Evolutionary conservation across 2,797 vertebrate species (phyloP).

Genomic region (Acridotheres tristis): DNA sequence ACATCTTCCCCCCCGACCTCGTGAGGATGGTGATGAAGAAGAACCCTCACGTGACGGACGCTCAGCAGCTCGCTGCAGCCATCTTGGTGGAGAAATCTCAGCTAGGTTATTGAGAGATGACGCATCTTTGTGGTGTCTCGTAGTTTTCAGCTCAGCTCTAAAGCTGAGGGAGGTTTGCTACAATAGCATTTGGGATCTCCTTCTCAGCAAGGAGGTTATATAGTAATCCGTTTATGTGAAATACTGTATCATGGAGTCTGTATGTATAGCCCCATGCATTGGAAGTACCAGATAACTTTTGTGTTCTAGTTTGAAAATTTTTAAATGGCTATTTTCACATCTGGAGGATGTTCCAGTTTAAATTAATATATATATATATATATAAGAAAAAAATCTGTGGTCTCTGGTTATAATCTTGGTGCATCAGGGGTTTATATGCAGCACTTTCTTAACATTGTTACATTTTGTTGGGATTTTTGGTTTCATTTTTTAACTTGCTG

Average conservation of each 20-base stretch:
- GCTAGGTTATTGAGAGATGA: constrained; percentile 84
- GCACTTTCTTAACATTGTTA: constrained; percentile 82
- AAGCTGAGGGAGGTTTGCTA: constrained; percentile 86
- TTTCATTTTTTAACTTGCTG: constrained; percentile 60
- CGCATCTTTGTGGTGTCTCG: constrained; percentile 79
- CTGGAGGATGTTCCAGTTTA: constrained; percentile 75
- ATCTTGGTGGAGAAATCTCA: constrained; percentile 94
- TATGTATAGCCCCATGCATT: constrained; percentile 73
- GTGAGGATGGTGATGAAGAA: constrained; percentile 93
- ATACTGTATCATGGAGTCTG: constrained; percentile 80
- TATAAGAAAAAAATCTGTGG: constrained; percentile 44
- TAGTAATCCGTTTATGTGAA: constrained; percentile 85
- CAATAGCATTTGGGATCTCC: constrained; percentile 86
- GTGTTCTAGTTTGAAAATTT: constrained; percentile 65
- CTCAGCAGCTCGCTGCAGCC: constrained; percentile 94
- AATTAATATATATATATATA: constrained; percentile 73
- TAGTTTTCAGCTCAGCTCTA: constrained; percentile 82
- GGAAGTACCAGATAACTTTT: constrained; percentile 70
- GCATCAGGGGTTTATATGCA: constrained; percentile 84
- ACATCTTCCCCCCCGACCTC: constrained; percentile 94
- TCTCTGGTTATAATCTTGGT: constrained; percentile 79
- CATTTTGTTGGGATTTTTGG: constrained; percentile 48
- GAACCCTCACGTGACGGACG: constrained; percentile 90
- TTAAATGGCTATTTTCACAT: constrained; percentile 69
- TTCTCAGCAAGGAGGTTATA: constrained; percentile 82